Evolutionary conservation across 64 coral and sea anemone species (phyloP).

Genomic region (Porites lutea): DNA sequence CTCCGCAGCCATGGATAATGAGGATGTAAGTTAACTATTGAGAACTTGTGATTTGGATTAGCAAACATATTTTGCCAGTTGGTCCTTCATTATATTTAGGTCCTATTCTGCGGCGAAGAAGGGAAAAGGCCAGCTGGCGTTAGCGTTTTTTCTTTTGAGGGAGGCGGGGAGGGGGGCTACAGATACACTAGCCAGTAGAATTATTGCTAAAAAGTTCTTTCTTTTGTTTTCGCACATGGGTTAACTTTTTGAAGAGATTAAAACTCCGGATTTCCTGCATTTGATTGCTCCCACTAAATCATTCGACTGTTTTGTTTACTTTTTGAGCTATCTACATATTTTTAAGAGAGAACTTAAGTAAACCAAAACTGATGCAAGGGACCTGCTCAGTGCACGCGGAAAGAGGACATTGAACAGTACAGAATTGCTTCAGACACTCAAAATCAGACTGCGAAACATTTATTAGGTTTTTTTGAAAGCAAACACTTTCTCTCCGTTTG

Average conservation of each 20-base stretch:
- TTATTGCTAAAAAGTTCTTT: neutral
- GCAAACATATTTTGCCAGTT: no score
- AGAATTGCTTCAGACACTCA: neutral
- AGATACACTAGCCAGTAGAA: neutral
- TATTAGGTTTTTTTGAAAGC: neutral
- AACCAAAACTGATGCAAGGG: no score
- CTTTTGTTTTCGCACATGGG: neutral
- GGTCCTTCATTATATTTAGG: no score
- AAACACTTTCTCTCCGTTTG: neutral
- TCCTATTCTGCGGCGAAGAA: no score
- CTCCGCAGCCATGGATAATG: slow-evolving; percentile 39
- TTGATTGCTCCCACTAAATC: neutral
- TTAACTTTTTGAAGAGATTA: neutral
- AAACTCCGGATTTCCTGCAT: slow-evolving; percentile 19
- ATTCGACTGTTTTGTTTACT: neutral
- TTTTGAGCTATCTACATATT: neutral
- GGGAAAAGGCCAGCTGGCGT: no score
- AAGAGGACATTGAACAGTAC: neutral
- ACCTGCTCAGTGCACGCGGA: no score
- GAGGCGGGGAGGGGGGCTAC: no score
- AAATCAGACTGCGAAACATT: neutral
- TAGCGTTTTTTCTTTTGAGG: no score
- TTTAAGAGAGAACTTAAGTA: neutral
- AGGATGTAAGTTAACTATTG: slow-evolving; percentile 55
- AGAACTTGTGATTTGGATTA: no score